Evolutionary conservation across 1,140 invertebrate genomes (phyloP).

Genomic region (Drosophila seguyi): DNA sequence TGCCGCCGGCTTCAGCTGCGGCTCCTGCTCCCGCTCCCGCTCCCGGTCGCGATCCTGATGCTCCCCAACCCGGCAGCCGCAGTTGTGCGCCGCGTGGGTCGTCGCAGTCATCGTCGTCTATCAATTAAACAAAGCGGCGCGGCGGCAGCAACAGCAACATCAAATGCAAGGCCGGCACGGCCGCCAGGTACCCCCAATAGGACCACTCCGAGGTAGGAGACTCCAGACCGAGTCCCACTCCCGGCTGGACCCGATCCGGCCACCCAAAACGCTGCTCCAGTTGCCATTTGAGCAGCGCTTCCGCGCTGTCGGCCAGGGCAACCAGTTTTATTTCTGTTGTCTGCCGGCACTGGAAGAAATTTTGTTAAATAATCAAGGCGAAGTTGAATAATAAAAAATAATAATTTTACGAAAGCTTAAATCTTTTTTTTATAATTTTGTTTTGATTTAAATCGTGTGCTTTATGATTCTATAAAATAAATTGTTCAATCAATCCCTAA

Average conservation of each 20-base stretch:
- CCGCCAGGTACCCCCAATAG: slow-evolving; percentile 34
- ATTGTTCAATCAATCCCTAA: not conserved
- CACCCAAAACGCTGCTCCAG: slow-evolving; percentile 79
- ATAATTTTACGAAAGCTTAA: too few relatives aligned
- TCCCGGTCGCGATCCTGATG: slow-evolving; percentile 42
- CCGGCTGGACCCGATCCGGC: slow-evolving; percentile 54
- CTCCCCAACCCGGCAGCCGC: slow-evolving; percentile 35
- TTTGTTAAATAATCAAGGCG: not conserved
- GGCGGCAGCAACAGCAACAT: slow-evolving; percentile 66
- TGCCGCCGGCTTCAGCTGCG: slow-evolving; percentile 35
- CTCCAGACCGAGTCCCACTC: slow-evolving; percentile 8
- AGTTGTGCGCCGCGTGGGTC: slow-evolving; percentile 68
- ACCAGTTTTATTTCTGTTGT: slow-evolving; percentile 55
- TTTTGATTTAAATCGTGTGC: not conserved
- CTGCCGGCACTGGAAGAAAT: slow-evolving; percentile 26
- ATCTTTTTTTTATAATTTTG: not conserved
- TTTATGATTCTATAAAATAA: not conserved
- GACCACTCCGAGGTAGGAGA: slow-evolving; percentile 7
- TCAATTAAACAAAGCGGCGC: slow-evolving; percentile 80
- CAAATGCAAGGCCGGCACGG: slow-evolving; percentile 78
- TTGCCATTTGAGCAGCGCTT: slow-evolving; percentile 75
- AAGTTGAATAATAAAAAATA: too few relatives aligned
- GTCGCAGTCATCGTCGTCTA: slow-evolving; percentile 60
- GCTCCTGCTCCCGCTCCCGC: slow-evolving; percentile 48
- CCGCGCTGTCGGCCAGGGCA: slow-evolving; percentile 56